Conservation (phyloP, 2,113 vertebrate species). For the Zosterops borbonicus region DNA sequence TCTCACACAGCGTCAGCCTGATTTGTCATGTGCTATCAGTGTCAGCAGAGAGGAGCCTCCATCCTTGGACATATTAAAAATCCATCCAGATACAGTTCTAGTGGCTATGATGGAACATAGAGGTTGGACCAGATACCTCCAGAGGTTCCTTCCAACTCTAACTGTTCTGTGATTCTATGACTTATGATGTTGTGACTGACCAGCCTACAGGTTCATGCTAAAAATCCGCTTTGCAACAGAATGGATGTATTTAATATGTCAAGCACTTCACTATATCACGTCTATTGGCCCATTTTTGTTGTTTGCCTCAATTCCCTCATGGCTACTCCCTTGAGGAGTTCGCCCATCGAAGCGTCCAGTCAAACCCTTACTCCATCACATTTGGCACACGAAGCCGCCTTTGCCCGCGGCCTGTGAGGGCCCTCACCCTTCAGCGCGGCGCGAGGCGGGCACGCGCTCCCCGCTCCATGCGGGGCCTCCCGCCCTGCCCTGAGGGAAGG, state of each 20-base stretch:
- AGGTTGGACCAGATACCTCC: background rate
- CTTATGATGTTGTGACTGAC: background rate
- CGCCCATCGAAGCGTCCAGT: background rate
- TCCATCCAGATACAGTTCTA: background rate
- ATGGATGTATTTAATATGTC: background rate
- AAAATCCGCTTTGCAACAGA: background rate
- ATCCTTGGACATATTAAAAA: background rate
- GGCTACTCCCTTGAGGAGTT: background rate
- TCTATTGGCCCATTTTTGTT: background rate
- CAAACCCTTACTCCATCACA: background rate
- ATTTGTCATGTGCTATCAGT: background rate
- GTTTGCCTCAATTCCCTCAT: background rate
- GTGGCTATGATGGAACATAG: background rate
- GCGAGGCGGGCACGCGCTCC: rapidly evolving
- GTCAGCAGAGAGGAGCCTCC: background rate
- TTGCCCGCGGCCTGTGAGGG: background rate
- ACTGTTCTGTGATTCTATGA: background rate
- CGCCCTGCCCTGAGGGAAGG: rapidly evolving
- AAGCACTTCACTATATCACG: rapidly evolving
- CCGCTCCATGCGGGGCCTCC: rapidly evolving
- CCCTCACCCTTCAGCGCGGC: rapidly evolving
- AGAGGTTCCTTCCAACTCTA: background rate
- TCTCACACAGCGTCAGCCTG: background rate
- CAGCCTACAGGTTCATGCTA: background rate
- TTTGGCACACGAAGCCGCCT: background rate